Conservation (phyloP, 2,113 vertebrate species). For the Mesitornis unicolor region DNA sequence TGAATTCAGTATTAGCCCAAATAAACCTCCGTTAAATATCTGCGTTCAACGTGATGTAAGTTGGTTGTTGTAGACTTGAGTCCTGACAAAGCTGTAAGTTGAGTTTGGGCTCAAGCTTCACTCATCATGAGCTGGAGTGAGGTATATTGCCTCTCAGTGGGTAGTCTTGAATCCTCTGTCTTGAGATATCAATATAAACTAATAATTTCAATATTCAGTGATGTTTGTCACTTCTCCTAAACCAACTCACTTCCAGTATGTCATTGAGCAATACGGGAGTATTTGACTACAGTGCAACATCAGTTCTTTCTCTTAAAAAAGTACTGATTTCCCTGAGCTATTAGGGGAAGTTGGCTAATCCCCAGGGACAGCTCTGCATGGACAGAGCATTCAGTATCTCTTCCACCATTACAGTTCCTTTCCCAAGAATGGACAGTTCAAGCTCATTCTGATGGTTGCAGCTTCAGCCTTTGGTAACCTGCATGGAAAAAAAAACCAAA, state of each 20-base stretch:
- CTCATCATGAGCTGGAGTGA: not conserved
- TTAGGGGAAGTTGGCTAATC: not conserved
- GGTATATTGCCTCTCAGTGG: accelerated
- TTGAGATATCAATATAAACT: not conserved
- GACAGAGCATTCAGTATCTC: not conserved
- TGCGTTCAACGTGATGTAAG: slow-evolving; percentile 33
- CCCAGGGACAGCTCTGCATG: not conserved
- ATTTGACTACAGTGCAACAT: not conserved
- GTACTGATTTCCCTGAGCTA: not conserved
- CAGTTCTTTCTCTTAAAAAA: not conserved
- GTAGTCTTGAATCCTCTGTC: not conserved
- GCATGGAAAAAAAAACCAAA: not conserved
- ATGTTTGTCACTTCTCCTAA: not conserved
- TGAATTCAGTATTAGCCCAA: slow-evolving; percentile 37
- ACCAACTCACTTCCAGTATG: not conserved
- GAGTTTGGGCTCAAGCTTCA: not conserved
- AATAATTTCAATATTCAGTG: not conserved
- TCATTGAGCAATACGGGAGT: not conserved
- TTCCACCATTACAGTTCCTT: not conserved
- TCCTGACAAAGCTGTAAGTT: not conserved
- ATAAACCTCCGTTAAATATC: slow-evolving; percentile 54
- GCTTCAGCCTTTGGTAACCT: not conserved
- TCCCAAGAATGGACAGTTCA: not conserved
- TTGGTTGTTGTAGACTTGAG: slow-evolving; percentile 34
- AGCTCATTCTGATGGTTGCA: not conserved